Percentiles rank a stretch among this genome's conserved stretches.
Conservation (phyloP, 2,888 invertebrate species). For the Pegoplata infirma region DNA sequence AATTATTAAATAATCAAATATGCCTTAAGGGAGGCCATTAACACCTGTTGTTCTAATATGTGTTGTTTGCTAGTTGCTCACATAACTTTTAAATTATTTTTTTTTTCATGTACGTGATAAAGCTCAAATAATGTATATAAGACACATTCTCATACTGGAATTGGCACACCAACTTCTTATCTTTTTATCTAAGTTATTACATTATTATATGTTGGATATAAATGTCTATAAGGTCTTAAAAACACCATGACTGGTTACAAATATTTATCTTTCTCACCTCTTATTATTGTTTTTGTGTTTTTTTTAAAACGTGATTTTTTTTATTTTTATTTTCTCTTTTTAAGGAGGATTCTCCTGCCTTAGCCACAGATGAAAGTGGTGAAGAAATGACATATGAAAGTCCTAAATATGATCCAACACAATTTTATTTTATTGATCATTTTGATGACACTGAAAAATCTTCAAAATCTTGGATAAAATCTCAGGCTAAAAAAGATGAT, state of each 20-base stretch:
- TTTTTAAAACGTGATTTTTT: not conserved
- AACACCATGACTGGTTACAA: not conserved
- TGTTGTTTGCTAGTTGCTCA: too few relatives aligned
- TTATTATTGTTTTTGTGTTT: constrained; percentile 5
- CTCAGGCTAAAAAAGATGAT: constrained; percentile 94
- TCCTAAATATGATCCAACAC: constrained; percentile 82
- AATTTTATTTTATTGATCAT: constrained; percentile 88
- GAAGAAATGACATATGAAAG: constrained; percentile 81
- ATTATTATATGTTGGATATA: not conserved
- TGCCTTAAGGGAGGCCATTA: constrained; percentile 23
- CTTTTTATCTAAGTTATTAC: not conserved
- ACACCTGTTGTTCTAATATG: constrained; percentile 33
- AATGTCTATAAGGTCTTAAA: not conserved
- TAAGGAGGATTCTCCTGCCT: constrained; percentile 66
- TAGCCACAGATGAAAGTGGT: constrained; percentile 56
- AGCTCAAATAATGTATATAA: not conserved
- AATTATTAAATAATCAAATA: constrained; percentile 22
- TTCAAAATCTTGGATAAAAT: constrained; percentile 89
- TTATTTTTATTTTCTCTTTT: constrained; percentile 10
- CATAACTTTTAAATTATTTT: too few relatives aligned
- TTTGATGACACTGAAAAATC: constrained; percentile 89
- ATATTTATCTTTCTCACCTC: constrained; percentile 5
- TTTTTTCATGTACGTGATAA: constrained; percentile 32
- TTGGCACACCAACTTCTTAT: constrained; percentile 17
- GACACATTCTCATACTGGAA: not conserved